Conservation (phyloP, 2,797 vertebrate genomes). For the Enteromius fasciolatus region DNA sequence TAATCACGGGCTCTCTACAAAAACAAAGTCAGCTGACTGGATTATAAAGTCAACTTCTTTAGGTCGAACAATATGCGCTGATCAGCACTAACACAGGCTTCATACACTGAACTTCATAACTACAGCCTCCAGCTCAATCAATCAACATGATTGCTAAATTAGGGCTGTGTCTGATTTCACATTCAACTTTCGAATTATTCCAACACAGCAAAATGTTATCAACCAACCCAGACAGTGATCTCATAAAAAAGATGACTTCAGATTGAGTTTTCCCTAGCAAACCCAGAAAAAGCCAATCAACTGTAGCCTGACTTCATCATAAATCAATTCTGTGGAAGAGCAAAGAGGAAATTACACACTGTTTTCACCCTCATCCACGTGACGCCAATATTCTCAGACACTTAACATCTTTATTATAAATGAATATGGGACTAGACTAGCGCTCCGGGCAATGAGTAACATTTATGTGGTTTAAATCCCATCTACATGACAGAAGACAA, state of each 20-base stretch:
- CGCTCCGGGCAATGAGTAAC: conserved; percentile 19
- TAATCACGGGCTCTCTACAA: not conserved
- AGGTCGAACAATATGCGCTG: not conserved
- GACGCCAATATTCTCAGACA: conserved; percentile 30
- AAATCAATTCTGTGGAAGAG: conserved; percentile 54
- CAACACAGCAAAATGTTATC: conserved; percentile 57
- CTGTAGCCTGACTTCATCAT: conserved; percentile 54
- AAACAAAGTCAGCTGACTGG: not conserved
- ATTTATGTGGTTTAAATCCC: conserved; percentile 24
- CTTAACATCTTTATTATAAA: conserved; percentile 36
- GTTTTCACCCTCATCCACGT: not conserved
- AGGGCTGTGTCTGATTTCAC: conserved; percentile 49
- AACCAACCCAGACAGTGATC: conserved; percentile 42
- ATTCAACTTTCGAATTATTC: conserved; percentile 53
- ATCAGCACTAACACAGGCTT: not conserved
- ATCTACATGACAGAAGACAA: conserved; percentile 27
- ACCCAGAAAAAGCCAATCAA: conserved; percentile 68
- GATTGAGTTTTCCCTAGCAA: conserved; percentile 60
- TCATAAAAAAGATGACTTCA: conserved; percentile 50
- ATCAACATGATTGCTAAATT: conserved; percentile 56
- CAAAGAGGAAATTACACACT: conserved; percentile 47
- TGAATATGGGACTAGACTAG: conserved; percentile 19
- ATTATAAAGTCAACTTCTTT: not conserved
- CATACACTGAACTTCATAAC: conserved; percentile 42
- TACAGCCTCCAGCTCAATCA: conserved; percentile 33